Base-by-base conservation (phyloP, 2,888 invertebrate species). In the Volucella bombylans region DNA sequence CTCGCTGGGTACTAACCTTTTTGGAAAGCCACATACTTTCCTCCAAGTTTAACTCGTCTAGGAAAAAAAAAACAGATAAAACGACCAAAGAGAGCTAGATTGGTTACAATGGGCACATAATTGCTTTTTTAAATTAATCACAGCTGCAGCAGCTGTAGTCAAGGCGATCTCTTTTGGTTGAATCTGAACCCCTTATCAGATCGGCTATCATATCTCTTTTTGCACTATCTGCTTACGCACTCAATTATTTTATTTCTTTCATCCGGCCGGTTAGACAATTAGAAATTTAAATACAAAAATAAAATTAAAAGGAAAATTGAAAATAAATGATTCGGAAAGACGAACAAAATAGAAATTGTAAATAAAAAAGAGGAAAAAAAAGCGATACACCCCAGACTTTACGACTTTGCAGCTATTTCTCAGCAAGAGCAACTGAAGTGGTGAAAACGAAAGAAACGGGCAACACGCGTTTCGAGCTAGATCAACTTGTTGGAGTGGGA, bases 1-100 rank as follows among this genome's bases (percentile, higher is more conserved):
- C 8, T 4, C 3, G 4, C 12, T n/a, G 52, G 12, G 11, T 62
- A 83, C 79, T 12, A 10, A 79, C 83, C 83, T 83, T 83, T 6
- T 41, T 71, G 55, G 74, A 67, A 39, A 80, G 18, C 69, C 79
- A 71, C 83, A 83, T 83, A 2, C 45, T 61, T 23, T 71, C 9
- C 23, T 6, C 31, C 31, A 4, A 61, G 64, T 57, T 59, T 47
- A 64, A 62, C 54, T 69, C 14, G 23, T 38, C 45, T 67, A 47
- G 47, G 43, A 14, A 6, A 0, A 31, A 31, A 6, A 31, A 31
- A 31, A 0, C 31, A 31, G 6, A 6, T 31, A 31, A 31, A 31
- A 31, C 6, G 74, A 79, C 41, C 67, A 79, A 43, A 23, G 47
- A 50, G 64, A 69, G 43, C 59, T 71, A 77, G 64, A 67, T 57